Evolutionary conservation across 2,888 invertebrate genomes (phyloP).

Genomic region (Rhamnusium bicolor): DNA sequence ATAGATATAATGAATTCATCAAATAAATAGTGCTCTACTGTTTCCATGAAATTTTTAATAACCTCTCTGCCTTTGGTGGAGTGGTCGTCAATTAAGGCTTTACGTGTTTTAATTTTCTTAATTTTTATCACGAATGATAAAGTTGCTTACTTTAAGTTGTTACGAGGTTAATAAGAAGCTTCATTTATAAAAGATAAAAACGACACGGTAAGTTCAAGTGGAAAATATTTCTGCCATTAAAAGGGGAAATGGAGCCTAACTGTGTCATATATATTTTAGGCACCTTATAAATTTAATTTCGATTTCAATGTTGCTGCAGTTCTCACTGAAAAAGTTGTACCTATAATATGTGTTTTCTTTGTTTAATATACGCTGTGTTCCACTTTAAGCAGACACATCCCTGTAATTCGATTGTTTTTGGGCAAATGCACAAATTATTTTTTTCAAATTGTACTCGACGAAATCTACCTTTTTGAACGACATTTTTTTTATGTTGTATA

Average conservation of each 20-base stretch:
- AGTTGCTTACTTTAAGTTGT: conserved; percentile 28
- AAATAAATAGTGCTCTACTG: conserved; percentile 32
- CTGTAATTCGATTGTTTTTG: too few species aligned
- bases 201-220: conserved; percentile 5
- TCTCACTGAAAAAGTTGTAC: too few species aligned
- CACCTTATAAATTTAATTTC: too few species aligned
- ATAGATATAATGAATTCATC: conserved; percentile 27
- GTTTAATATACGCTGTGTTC: too few species aligned
- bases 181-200: conserved; percentile 33
- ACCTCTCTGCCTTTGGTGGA: conserved; percentile 25
- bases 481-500: too few species aligned
- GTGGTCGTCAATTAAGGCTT: conserved; percentile 43
- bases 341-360: too few species aligned
- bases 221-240: conserved; percentile 1
- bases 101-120: conserved; percentile 44
- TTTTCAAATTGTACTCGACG: too few species aligned
- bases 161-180: conserved; percentile 31
- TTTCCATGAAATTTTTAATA: conserved; percentile 43
- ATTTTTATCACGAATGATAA: conserved; percentile 37
- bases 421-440: too few species aligned
- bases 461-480: too few species aligned
- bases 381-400: too few species aligned
- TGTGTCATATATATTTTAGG: conserved; percentile 16
- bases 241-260: conserved; percentile 6
- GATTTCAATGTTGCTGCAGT: too few species aligned